Evolutionary conservation across 2,888 invertebrate genomes (phyloP), one percentile per base, ranked within the genome.

Genomic region (Yponomeuta plumbellus): DNA sequence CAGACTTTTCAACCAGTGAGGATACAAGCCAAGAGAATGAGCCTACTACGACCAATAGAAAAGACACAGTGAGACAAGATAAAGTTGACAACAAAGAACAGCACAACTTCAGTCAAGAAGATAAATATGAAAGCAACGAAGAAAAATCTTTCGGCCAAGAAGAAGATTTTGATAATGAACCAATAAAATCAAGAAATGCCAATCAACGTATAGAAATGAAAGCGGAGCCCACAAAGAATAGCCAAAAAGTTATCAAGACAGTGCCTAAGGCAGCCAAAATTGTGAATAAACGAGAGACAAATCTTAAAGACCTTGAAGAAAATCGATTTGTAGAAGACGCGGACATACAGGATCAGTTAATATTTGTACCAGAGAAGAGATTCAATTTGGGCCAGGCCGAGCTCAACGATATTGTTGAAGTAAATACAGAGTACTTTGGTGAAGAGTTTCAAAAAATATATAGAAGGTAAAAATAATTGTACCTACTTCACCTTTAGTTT

Each of bases 391-490:
- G 17, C 4, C 44, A 52, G 17, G 44, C 44, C 44, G 44, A 17
- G 44, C 2, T 52, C 4, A 52, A 17, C 17, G 44, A 13, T 17
- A 17, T 3, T 52, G 44, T 52, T 8, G 44, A 52, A 40, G 20
- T 40, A 17, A 64, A 20, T 40, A 44, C 34, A 64, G 40, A 40
- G 64, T 40, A 39, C 20, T 21, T 64, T 17, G n/a, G n/a, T 39
- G 21, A 17, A 40, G 39, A 64, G 23, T 6, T 13, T 64, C 10
- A 34, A 6, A n/a, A 11, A 8, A 20, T 21, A 40, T 2, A 20
- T 40, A 40, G 21, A 40, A 64, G 40, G 40, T 64, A 58, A 58
- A 58, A 21, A 11, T 21, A 8, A 5, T 21, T 58, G 20, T 58
- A 58, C n/a, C 1, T 58, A 10, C 21, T 10, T 58, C 26, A 26